phyloP scores from a whole-genome alignment of 2,888 invertebrate species.

The Colostygia pectinataria region DNA sequence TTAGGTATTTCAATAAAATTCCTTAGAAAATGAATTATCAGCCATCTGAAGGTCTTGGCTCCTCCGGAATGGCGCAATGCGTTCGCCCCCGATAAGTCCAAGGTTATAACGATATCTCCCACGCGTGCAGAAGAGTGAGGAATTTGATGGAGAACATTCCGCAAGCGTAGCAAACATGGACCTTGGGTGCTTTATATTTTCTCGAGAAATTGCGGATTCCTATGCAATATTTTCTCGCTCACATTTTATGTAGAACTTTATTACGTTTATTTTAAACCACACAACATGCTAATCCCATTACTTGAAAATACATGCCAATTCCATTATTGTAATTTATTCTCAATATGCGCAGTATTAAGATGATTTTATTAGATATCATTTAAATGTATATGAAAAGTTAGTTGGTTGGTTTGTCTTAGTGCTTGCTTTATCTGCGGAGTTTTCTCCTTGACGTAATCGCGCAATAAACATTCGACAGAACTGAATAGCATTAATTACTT shows the following conservation, averaged over 20 bases:
- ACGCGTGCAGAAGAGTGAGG: conserved; percentile 30
- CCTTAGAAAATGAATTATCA: conserved; percentile 13
- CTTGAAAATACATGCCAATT: too few species aligned
- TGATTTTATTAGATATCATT: too few species aligned
- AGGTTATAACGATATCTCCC: conserved; percentile 50
- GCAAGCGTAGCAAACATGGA: conserved; percentile 18
- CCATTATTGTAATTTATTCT: not conserved
- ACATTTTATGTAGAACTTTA: too few species aligned
- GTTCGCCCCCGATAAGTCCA: conserved; percentile 59
- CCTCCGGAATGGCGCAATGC: conserved; percentile 61
- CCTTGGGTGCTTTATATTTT: conserved; percentile 9
- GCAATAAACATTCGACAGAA: conserved; percentile 6
- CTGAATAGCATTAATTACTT: conserved; percentile 3
- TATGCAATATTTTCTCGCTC: not conserved
- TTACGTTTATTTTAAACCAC: too few species aligned
- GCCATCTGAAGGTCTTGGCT: conserved; percentile 45
- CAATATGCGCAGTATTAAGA: not conserved
- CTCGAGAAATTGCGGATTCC: not conserved
- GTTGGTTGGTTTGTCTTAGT: too few species aligned
- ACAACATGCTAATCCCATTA: too few species aligned
- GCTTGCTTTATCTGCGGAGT: too few species aligned
- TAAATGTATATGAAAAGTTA: too few species aligned
- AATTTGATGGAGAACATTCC: conserved; percentile 24
- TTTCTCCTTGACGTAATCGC: conserved; percentile 9
- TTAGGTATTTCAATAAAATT: conserved; percentile 6